phyloP scores from a whole-genome alignment of 1,140 invertebrate genomes.

The Rhizoglyphus robini region DNA sequence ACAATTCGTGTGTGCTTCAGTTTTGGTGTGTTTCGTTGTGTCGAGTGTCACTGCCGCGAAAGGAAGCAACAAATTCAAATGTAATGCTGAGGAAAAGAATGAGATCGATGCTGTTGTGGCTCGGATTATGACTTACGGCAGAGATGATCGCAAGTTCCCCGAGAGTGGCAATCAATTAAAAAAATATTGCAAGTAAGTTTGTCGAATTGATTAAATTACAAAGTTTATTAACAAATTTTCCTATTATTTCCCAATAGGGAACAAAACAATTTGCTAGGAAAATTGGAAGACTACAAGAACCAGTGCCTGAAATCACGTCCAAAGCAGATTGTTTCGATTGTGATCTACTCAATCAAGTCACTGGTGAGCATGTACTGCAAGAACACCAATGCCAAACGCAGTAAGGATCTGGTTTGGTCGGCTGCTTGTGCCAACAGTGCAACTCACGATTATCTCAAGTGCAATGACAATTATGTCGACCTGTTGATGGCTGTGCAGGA shows the following conservation, averaged over 20 bases:
- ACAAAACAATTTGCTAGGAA: neutral
- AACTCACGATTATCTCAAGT: neutral
- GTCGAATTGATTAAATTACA: too few relatives aligned
- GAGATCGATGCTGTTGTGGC: constrained; percentile 1
- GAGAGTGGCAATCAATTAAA: neutral
- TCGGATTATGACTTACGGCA: neutral
- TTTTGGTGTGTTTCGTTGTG: too few relatives aligned
- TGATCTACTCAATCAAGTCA: neutral
- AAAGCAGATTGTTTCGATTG: neutral
- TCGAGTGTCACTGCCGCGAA: too few relatives aligned
- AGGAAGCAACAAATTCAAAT: neutral
- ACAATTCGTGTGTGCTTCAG: too few relatives aligned
- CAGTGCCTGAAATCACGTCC: neutral
- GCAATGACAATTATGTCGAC: constrained; percentile 4
- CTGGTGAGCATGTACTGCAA: neutral
- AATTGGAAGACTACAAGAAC: constrained; percentile 12
- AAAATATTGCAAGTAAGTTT: constrained; percentile 14
- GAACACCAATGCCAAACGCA: neutral
- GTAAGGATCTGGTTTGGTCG: neutral
- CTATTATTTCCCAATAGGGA: neutral
- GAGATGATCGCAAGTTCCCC: constrained; percentile 7
- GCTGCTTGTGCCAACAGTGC: constrained; percentile 4
- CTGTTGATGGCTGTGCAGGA: neutral
- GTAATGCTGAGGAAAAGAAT: neutral
- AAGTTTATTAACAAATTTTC: too few relatives aligned